Evolutionary conservation across 2,113 vertebrate species (phyloP).

Genomic region (Zapornia atra): DNA sequence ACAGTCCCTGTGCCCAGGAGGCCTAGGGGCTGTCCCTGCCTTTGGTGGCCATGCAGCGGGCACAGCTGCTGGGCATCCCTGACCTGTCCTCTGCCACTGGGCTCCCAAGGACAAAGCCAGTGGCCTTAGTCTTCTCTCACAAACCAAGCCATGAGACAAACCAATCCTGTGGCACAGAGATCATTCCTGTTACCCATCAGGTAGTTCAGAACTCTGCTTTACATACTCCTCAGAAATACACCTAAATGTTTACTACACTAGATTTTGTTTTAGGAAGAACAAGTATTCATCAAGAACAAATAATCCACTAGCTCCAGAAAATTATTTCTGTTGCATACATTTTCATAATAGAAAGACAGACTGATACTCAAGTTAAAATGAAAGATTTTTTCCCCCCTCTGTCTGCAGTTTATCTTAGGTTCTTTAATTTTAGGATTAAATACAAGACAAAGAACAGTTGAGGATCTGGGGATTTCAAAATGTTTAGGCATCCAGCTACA

Average conservation of each 20-base stretch:
- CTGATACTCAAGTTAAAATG: neutral
- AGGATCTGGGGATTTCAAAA: neutral
- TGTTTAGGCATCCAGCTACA: neutral
- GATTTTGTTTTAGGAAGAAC: neutral
- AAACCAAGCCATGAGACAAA: too few relatives aligned
- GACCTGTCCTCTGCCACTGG: accelerated
- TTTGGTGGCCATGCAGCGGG: neutral
- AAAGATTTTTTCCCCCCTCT: neutral
- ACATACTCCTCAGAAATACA: neutral
- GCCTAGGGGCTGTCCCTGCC: neutral
- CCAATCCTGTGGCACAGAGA: neutral
- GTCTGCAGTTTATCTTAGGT: neutral
- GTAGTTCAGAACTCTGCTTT: neutral
- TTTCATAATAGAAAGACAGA: neutral
- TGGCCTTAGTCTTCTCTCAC: too few relatives aligned
- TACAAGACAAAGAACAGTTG: neutral
- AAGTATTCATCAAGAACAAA: neutral
- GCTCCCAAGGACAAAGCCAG: too few relatives aligned
- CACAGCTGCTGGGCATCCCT: neutral
- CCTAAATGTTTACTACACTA: neutral
- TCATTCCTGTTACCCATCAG: neutral
- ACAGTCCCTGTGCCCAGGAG: neutral
- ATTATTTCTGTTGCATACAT: neutral
- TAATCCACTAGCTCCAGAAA: neutral
- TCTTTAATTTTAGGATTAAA: neutral